Base-by-base conservation (phyloP, 2,888 invertebrate genomes). In the Eudasyphora cyanicolor region DNA sequence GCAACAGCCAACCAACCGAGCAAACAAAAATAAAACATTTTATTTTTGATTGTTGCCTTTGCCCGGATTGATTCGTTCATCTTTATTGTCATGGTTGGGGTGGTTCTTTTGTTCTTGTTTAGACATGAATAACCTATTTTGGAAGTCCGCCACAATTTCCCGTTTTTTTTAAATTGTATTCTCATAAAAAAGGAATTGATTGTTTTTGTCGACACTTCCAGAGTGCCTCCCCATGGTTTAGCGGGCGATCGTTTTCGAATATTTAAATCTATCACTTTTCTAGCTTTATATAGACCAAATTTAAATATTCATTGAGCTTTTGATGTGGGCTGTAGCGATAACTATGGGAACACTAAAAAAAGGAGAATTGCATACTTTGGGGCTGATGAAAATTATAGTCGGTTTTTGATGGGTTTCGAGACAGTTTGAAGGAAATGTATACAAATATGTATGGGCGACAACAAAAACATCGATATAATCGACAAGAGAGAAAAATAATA, bases 221-320 rank as follows among this genome's bases (percentile, higher is more conserved):
- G 32, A 17, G 29, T 69, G 45, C 7, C 6, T 14, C 42, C 29
- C 62, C 45, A 45, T 45, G 42, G 70, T 70, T 75, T 54, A 75
- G 74, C 42, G 38, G 38, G 2, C 2, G 27, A 49, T 49, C 17
- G 45, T 19, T n/a, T 24, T 83, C 27, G 77, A 73, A 79, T 79
- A 73, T 74, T 70, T 62, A 80, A 80, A 77, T 74, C 54, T 27
- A 69, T 74, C 21, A 57, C 24, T 42, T 60, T 74, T 74, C 19
- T 45, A 38, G 45, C 71, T 74, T 75, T 29, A 64, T 12, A 12
- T 21, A 17, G 67, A 12, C 27, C 57, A 49, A 75, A 75, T 78
- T 83, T 74, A 83, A 83, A 77, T 79, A 83, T 79, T 79, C 62
- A 79, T 42, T 42, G 67, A 5, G n/a, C n/a, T n/a, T n/a, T n/a